phyloP scores from a whole-genome alignment of 2,113 vertebrate species.

The Notarius quadriscutis region DNA sequence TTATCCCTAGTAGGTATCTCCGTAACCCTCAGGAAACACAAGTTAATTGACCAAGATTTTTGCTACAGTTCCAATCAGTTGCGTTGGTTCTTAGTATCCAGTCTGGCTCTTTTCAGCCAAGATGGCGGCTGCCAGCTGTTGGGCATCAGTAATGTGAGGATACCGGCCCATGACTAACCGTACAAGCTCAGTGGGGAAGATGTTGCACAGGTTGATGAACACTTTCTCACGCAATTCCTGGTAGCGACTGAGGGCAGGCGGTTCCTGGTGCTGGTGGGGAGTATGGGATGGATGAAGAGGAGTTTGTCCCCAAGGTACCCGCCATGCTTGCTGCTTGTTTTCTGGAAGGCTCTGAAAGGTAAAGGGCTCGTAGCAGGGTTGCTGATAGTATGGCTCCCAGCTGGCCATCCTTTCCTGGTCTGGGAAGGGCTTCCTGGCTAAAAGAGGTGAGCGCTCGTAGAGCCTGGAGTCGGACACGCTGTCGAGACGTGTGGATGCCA shows the following conservation, averaged over 20 bases:
- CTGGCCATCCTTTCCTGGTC: slow-evolving; percentile 77
- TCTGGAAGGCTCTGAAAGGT: slow-evolving; percentile 88
- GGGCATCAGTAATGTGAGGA: slow-evolving; percentile 90
- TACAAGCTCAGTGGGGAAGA: slow-evolving; percentile 93
- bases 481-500: slow-evolving; percentile 82
- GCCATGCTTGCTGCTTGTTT: slow-evolving; percentile 83
- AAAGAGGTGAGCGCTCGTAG: slow-evolving; percentile 79
- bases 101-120: slow-evolving; percentile 89
- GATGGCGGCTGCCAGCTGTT: slow-evolving; percentile 94
- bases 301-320: slow-evolving; percentile 63
- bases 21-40: slow-evolving; percentile 9
- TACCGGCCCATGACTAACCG: slow-evolving; percentile 91
- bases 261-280: slow-evolving; percentile 68
- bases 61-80: not conserved
- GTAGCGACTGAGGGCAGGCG: slow-evolving; percentile 68
- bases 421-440: slow-evolving; percentile 79
- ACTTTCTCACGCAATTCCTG: slow-evolving; percentile 85
- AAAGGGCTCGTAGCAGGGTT: slow-evolving; percentile 82
- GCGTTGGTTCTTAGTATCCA: slow-evolving; percentile 78
- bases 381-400: slow-evolving; percentile 85
- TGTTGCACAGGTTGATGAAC: slow-evolving; percentile 93
- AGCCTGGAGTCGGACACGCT: slow-evolving; percentile 88
- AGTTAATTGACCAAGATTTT: not conserved
- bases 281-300: slow-evolving; percentile 69
- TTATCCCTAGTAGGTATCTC: not conserved